Evolutionary conservation across 2,888 invertebrate species (phyloP).

Genomic region (Agrochola lota): DNA sequence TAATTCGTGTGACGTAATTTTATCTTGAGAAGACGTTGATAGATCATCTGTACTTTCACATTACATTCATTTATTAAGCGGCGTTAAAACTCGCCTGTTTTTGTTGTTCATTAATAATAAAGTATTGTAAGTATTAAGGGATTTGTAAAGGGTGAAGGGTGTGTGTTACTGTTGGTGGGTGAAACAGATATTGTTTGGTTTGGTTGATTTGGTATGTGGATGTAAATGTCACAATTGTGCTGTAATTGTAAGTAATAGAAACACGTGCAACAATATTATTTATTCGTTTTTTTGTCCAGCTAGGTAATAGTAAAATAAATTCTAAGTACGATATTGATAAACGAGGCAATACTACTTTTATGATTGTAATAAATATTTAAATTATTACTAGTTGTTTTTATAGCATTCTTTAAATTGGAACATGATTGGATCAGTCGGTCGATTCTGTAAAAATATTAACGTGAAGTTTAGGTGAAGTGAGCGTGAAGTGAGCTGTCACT

Average conservation of each 20-base stretch:
- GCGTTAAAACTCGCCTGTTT: constrained; percentile 72
- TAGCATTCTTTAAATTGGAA: neutral
- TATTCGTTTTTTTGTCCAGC: neutral
- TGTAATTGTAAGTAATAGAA: neutral
- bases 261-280: neutral
- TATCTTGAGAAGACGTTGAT: constrained; percentile 79
- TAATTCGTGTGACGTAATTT: constrained; percentile 73
- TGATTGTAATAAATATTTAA: neutral
- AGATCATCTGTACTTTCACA: constrained; percentile 78
- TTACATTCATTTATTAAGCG: constrained; percentile 81
- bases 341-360: neutral
- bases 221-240: neutral
- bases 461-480: too few species aligned
- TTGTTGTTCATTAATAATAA: constrained; percentile 68
- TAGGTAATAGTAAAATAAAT: neutral
- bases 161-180: neutral
- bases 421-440: neutral
- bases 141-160: constrained; percentile 41
- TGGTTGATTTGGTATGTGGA: neutral
- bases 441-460: too few species aligned
- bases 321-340: neutral
- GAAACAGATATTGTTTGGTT: constrained; percentile 5
- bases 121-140: constrained; percentile 57
- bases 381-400: neutral
- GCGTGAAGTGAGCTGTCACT: too few species aligned